Evolutionary conservation across 2,797 vertebrate genomes (phyloP), one percentile per base, ranked within the genome.

Genomic region (Platyrinchus mystaceus): DNA sequence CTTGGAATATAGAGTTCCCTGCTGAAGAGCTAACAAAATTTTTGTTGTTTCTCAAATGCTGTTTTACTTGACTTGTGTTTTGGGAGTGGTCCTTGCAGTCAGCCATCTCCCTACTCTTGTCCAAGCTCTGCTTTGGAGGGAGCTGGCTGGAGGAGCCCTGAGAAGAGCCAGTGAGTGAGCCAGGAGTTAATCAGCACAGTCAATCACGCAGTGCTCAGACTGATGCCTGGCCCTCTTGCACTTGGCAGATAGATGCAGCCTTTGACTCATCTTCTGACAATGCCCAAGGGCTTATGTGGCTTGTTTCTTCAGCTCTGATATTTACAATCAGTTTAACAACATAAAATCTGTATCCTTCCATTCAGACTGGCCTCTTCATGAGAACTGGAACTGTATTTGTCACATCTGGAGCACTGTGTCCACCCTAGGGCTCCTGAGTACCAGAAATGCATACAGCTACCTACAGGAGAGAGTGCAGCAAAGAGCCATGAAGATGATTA

Each of bases 181-280:
- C 69, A 84, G 73, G 3, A 4, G 56, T 62, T 70, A 15, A 74
- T 85, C 60, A 80, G 60, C 3, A 2, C 2, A 47, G 56, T 30
- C 63, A 36, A 12, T 44, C 52, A 21, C 0, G 0, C 56, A 1
- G 62, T 10, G 7, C 69, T 81, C 73, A 70, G 62, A 28, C 73
- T 74, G 75, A 41, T 14, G 63, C 60, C 60, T 74, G 37, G 59
- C 47, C n/a, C 41, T 78, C 68, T 17, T 36, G 30, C 7, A 4
- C 47, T 60, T 91, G 83, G 79, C 79, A 56, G 64, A 70, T 6
- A 74, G 44, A 39, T 75, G 68, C 1, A 79, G 55, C 27, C n/a
- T 83, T 95, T 88, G 62, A 86, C 71, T 95, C 73, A 80, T 78
- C 49, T 67, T 52, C 37, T 60, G 53, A 73, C 17, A 37, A 68